Conservation (phyloP, 1,140 invertebrate species). For the Apis laboriosa region DNA sequence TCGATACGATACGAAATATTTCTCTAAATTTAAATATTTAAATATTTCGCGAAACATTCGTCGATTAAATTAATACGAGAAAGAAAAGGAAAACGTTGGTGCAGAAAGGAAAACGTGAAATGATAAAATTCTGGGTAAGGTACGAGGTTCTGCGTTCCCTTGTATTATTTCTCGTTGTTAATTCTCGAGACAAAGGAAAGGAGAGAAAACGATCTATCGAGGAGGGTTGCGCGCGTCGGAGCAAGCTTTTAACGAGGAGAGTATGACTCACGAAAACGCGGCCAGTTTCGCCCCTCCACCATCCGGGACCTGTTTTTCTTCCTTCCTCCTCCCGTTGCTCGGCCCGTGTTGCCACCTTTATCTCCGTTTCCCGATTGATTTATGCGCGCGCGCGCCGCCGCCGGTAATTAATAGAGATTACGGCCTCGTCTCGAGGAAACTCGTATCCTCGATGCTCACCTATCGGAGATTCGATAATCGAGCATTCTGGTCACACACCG, state of each 20-base stretch:
- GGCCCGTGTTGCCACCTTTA: conserved; percentile 16
- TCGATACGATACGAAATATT: too few relatives aligned
- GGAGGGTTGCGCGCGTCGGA: not conserved
- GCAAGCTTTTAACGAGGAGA: conserved; percentile 3
- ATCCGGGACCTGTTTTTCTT: too few relatives aligned
- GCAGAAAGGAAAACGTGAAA: too few relatives aligned
- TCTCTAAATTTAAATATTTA: too few relatives aligned
- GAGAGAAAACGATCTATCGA: not conserved
- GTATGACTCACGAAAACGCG: conserved; percentile 29
- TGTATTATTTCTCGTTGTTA: too few relatives aligned
- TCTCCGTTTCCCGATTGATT: conserved; percentile 35
- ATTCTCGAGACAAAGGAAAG: conserved; percentile 1
- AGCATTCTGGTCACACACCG: conserved; percentile 14
- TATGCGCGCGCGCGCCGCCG: conserved; percentile 14
- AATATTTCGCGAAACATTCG: too few relatives aligned
- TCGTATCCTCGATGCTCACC: conserved; percentile 15
- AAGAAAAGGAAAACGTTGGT: too few relatives aligned
- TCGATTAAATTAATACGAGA: too few relatives aligned
- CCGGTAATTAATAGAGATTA: conserved; percentile 47
- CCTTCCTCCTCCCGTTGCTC: not conserved
- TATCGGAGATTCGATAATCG: conserved; percentile 38
- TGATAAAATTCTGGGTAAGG: too few relatives aligned
- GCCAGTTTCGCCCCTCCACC: not conserved
- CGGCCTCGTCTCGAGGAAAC: conserved; percentile 22
- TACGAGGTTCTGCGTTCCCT: too few relatives aligned